Evolutionary conservation across 2,797 vertebrate genomes (phyloP).

Genomic region (Chrysocyon brachyurus): DNA sequence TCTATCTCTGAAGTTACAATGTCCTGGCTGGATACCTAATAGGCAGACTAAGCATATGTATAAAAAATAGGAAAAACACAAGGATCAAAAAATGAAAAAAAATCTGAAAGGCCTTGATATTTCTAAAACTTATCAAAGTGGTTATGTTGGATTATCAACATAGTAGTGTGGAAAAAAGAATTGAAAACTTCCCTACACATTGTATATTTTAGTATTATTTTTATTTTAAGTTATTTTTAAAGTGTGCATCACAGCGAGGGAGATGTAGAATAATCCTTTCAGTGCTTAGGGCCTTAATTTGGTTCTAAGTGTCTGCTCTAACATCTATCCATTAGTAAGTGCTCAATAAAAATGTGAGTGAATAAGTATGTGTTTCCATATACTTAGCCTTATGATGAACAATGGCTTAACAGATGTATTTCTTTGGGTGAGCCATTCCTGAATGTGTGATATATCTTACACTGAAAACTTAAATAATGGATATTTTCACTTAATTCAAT

Average conservation of each 20-base stretch:
- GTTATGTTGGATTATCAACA: not conserved
- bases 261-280: not conserved
- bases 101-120: not conserved
- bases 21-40: not conserved
- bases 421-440: not conserved
- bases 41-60: not conserved
- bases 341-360: not conserved
- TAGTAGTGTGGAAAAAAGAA: not conserved
- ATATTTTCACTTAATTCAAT: constrained; percentile 14
- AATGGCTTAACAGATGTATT: not conserved
- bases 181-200: not conserved
- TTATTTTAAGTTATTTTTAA: not conserved
- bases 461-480: constrained; percentile 5
- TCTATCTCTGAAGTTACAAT: not conserved
- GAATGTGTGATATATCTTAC: not conserved
- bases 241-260: not conserved
- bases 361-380: not conserved
- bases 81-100: not conserved
- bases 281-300: not conserved
- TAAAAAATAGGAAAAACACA: not conserved
- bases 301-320: not conserved
- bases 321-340: not conserved
- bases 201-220: not conserved
- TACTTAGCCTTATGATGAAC: not conserved
- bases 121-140: not conserved